Conservation (phyloP, 92 coral and sea anemone genomes). For the Zoanthus sansibaricus region DNA sequence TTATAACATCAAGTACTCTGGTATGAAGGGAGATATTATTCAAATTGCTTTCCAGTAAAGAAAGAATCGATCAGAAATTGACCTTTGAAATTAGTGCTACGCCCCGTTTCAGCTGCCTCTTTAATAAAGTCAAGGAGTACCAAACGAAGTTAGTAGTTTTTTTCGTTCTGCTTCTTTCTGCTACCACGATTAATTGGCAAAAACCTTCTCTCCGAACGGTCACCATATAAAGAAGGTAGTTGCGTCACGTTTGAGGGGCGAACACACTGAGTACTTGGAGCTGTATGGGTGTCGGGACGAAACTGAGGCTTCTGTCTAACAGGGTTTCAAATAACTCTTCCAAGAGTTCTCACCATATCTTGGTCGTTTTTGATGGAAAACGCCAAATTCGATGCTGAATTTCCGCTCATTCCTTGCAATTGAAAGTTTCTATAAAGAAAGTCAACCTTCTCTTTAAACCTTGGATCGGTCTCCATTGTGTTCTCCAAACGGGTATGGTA, state of each 20-base stretch:
- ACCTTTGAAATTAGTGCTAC: background rate
- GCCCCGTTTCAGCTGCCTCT: constrained; percentile 22
- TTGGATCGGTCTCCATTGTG: too few relatives aligned
- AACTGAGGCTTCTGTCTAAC: too few relatives aligned
- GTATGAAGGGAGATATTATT: constrained; percentile 23
- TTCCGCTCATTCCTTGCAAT: too few relatives aligned
- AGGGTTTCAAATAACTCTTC: too few relatives aligned
- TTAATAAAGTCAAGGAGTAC: constrained; percentile 3
- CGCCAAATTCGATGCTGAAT: too few relatives aligned
- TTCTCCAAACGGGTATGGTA: too few relatives aligned
- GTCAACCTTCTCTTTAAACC: too few relatives aligned
- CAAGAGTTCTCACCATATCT: too few relatives aligned
- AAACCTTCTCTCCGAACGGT: constrained; percentile 17
- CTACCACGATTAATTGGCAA: background rate
- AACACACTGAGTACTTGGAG: too few relatives aligned
- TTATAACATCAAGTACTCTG: constrained; percentile 1
- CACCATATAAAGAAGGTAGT: constrained; percentile 20
- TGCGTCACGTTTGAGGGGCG: background rate
- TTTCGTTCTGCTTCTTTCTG: constrained; percentile 24
- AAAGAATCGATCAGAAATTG: constrained; percentile 15
- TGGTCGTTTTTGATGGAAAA: too few relatives aligned
- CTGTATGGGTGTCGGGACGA: too few relatives aligned
- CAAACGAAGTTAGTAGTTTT: constrained; percentile 21
- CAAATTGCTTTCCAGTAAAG: background rate
- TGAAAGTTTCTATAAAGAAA: too few relatives aligned